Conservation (phyloP, 2,113 vertebrate species). For the Archocentrus centrarchus region DNA sequence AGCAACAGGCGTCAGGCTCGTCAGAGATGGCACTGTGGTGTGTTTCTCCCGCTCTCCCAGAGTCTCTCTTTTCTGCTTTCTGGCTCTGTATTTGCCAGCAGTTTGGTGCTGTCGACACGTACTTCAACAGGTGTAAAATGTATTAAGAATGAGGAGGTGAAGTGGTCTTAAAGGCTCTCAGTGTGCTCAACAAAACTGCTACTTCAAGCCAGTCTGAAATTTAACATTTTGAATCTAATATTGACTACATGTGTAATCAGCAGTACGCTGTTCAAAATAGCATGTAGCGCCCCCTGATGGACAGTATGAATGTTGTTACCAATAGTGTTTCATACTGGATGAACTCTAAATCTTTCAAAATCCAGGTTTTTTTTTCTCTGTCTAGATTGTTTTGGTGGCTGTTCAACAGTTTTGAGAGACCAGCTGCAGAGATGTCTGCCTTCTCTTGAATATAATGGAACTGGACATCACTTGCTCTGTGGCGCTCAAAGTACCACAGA, state of each 20-base stretch:
- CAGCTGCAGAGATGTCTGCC: background rate
- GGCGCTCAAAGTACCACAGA: background rate
- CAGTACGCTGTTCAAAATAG: background rate
- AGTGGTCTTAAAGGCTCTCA: background rate
- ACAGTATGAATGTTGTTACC: background rate
- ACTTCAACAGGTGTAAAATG: constrained; percentile 37
- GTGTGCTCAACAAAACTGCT: background rate
- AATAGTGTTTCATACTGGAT: background rate
- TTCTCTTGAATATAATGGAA: background rate
- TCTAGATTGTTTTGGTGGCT: background rate
- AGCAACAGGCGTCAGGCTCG: constrained; percentile 80
- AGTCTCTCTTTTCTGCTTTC: constrained; percentile 30
- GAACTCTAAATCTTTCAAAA: constrained; percentile 7
- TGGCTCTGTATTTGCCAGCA: constrained; percentile 30
- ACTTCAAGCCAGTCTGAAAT: background rate
- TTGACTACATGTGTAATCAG: constrained; percentile 12
- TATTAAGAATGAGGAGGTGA: background rate
- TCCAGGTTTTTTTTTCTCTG: background rate
- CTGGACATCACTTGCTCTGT: background rate
- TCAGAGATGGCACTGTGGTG: constrained; percentile 75
- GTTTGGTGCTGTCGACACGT: constrained; percentile 23
- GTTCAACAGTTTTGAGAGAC: background rate
- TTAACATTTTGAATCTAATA: background rate
- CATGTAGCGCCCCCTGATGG: constrained; percentile 57
- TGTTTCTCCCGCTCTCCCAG: constrained; percentile 36